Evolutionary conservation across 2,113 vertebrate species (phyloP).

Genomic region (Salvelinus sp.): DNA sequence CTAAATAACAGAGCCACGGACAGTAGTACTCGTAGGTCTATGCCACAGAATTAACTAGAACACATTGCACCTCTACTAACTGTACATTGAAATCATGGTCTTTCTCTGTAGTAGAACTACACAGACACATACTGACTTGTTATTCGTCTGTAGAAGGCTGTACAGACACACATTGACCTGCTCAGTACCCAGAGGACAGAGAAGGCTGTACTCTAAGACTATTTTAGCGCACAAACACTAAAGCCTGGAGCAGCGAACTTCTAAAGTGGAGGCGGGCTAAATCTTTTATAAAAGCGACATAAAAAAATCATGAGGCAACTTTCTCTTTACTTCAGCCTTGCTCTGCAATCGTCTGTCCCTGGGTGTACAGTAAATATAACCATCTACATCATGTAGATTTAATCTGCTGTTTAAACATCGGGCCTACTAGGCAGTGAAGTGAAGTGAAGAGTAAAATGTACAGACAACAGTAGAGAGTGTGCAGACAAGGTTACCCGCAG

Average conservation of each 20-base stretch:
- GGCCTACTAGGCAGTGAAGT: constrained; percentile 25
- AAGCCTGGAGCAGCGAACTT: constrained; percentile 34
- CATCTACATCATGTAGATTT: constrained; percentile 30
- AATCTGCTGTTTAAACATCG: constrained; percentile 43
- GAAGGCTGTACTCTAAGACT: constrained; percentile 11
- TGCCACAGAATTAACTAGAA: too few relatives aligned
- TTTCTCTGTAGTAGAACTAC: neutral
- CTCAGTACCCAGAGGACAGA: constrained; percentile 51
- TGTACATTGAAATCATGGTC: neutral
- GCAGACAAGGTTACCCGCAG: too few relatives aligned
- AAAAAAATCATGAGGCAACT: constrained; percentile 63
- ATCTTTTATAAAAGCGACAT: constrained; percentile 70
- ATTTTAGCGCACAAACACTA: constrained; percentile 54
- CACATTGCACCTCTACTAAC: too few relatives aligned
- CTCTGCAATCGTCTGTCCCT: constrained; percentile 55
- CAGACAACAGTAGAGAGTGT: too few relatives aligned
- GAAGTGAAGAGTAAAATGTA: neutral
- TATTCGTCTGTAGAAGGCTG: too few relatives aligned
- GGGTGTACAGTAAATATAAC: constrained; percentile 47
- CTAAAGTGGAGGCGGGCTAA: constrained; percentile 59
- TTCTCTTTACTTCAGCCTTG: constrained; percentile 26
- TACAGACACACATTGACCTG: constrained; percentile 25
- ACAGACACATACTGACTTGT: constrained; percentile 1
- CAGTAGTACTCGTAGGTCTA: too few relatives aligned
- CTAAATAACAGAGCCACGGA: too few relatives aligned